Evolutionary conservation across 2,797 vertebrate genomes (phyloP), one percentile per base, ranked within the genome.

Genomic region (Tenualosa thibaudeaui): DNA sequence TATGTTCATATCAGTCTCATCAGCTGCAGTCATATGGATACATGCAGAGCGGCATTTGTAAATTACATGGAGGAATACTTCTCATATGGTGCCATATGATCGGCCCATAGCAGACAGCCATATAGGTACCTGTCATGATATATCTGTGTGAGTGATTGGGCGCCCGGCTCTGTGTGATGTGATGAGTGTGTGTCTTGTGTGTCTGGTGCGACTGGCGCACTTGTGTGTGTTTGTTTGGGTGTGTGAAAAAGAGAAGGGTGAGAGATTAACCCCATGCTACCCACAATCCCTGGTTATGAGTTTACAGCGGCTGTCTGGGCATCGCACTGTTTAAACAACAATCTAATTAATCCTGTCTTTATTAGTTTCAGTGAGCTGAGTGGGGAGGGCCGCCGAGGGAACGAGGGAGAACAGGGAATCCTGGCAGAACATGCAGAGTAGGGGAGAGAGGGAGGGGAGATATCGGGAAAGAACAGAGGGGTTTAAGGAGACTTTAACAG

Each of bases 321-420:
- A 95, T 96, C 90, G 94, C 94, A 95, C 96, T 97, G 96, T 97
- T 97, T 97, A 97, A 97, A 96, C 96, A 97, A 96, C 96, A 97
- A 96, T 96, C 96, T 97, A 97, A 97, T 97, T 97, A 97, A 97
- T 97, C 97, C 97, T 93, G 93, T 95, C 96, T 97, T 97, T 97
- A 97, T 97, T 97, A 96, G 96, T 97, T 97, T 97, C 96, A 93
- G 95, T 95, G 95, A 96, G 96, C 94, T 91, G 91, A 93, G 93
- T 91, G 93, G 93, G 93, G 94, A 93, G 92, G 92, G 91, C 89
- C 84, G 87, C 71, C 6, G 91, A 93, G 92, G 93, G 92, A 92
- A 90, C 7, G 24, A 51, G 68, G 53, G 78, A 81, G 71, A 10
- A 93, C 90, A 93, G 93, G 93, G 93, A 94, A 93, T 92, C 91